phyloP scores from a whole-genome alignment of 1,140 invertebrate species.

The Drosophila jambulina region DNA sequence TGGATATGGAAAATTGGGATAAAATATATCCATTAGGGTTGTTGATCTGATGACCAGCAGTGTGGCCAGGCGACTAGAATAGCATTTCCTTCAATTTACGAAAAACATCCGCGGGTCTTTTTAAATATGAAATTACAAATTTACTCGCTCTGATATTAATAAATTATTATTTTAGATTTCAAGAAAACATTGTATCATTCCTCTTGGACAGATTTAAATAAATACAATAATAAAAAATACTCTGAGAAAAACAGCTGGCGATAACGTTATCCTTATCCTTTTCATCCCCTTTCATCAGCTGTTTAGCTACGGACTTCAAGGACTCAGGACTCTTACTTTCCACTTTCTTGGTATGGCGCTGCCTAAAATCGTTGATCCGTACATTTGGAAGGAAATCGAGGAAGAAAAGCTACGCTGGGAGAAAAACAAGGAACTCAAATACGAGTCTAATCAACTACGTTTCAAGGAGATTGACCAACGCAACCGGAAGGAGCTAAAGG shows the following conservation, averaged over 20 bases:
- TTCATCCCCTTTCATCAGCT: constrained; percentile 1
- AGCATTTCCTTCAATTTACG: no score
- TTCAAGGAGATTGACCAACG: constrained; percentile 15
- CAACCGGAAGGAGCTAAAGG: constrained; percentile 1
- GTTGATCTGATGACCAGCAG: constrained; percentile 12
- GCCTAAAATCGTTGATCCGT: constrained; percentile 1
- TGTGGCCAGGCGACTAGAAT: background rate
- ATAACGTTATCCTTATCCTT: background rate
- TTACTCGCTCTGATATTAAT: background rate
- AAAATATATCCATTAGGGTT: constrained; percentile 8
- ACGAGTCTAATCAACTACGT: background rate
- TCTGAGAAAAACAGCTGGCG: background rate
- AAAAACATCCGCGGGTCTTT: background rate
- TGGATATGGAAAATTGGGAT: constrained; percentile 13
- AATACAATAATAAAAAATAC: background rate
- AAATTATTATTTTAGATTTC: no score
- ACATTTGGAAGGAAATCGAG: constrained; percentile 9
- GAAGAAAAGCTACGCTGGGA: constrained; percentile 8
- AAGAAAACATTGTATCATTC: no score
- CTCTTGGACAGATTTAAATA: background rate
- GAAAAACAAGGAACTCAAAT: constrained; percentile 1
- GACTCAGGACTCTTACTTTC: background rate
- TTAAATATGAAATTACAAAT: background rate
- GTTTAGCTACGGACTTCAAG: background rate
- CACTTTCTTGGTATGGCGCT: background rate